A percentile compares a stretch with the other conserved stretches of the same genome.
These are phyloP conservation scores for Mastomys coucha DNA, from an alignment of 2,113 vertebrate species.

Conservation along the genomic window DNA sequence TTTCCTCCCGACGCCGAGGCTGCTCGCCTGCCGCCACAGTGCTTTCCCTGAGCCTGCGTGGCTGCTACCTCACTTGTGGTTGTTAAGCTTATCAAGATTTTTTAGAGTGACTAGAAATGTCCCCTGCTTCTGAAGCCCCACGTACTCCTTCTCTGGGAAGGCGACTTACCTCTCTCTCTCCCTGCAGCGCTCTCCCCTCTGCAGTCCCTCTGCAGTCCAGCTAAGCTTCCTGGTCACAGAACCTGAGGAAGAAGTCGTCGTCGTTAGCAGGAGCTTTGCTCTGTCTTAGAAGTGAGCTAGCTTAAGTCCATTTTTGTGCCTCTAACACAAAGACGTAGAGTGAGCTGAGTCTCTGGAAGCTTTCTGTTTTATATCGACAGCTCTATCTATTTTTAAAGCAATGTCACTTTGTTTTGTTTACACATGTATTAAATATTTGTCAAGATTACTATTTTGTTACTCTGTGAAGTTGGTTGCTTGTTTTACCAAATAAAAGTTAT, in stretches of 20 bases:
- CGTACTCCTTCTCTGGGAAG: not conserved
- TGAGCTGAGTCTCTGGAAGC: constrained; percentile 67
- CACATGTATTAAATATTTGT: constrained; percentile 73
- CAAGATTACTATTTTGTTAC: constrained; percentile 79
- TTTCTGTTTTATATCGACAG: constrained; percentile 75
- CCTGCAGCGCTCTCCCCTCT: not conserved
- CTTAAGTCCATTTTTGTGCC: constrained; percentile 75
- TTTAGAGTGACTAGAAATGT: constrained; percentile 44
- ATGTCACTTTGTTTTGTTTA: constrained; percentile 77
- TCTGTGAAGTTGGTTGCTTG: constrained; percentile 70
- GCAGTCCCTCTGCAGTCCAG: not conserved
- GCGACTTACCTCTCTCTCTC: constrained; percentile 48
- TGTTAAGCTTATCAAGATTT: not conserved
- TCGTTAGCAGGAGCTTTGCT: constrained; percentile 65
- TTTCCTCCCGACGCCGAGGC: constrained; percentile 42
- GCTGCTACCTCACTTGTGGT: constrained; percentile 72
- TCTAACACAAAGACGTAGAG: constrained; percentile 62
- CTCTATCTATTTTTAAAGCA: constrained; percentile 77
- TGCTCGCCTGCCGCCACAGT: constrained; percentile 10
- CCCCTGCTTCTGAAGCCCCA: no score
- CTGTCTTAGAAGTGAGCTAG: constrained; percentile 67
- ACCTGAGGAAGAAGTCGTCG: constrained; percentile 34
- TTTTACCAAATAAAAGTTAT: constrained; percentile 65
- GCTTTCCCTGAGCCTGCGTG: constrained; percentile 59
- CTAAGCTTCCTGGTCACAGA: constrained; percentile 51